These are phyloP conservation scores for Phyllotreta cruciferae DNA, from an alignment of 2,888 invertebrate genomes.

Conservation along the genomic window DNA sequence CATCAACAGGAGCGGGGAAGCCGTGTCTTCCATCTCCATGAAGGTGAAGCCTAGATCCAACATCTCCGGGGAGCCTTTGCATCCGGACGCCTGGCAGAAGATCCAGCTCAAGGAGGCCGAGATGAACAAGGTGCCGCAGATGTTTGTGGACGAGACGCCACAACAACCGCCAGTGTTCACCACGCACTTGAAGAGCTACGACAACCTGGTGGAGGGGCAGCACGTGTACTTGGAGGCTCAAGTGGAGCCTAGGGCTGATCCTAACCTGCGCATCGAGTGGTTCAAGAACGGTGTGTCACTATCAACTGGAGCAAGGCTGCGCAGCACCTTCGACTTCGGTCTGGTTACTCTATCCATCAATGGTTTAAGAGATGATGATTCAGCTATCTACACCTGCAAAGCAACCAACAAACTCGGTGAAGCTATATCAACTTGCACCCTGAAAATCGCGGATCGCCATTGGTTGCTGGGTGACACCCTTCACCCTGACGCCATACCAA, in stretches of 20 bases:
- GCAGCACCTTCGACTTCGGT: slow-evolving; percentile 96
- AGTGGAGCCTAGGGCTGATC: slow-evolving; percentile 89
- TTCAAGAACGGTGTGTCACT: slow-evolving; percentile 89
- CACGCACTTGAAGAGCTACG: slow-evolving; percentile 85
- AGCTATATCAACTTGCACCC: slow-evolving; percentile 89
- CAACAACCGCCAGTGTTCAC: slow-evolving; percentile 96
- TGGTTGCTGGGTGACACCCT: slow-evolving; percentile 87
- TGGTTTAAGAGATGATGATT: slow-evolving; percentile 86
- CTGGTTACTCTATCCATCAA: slow-evolving; percentile 91
- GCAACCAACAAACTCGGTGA: slow-evolving; percentile 93
- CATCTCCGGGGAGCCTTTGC: slow-evolving; percentile 82
- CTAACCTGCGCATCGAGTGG: slow-evolving; percentile 88
- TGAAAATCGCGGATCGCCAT: slow-evolving; percentile 88
- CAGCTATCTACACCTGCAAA: slow-evolving; percentile 94
- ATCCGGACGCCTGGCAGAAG: slow-evolving; percentile 92
- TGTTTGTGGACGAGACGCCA: slow-evolving; percentile 84
- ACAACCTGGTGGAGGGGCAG: slow-evolving; percentile 85
- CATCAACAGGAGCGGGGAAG: slow-evolving; percentile 92
- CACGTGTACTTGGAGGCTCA: slow-evolving; percentile 88
- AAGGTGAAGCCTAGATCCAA: slow-evolving; percentile 85
- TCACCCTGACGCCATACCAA: slow-evolving; percentile 87
- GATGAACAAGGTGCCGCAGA: slow-evolving; percentile 87
- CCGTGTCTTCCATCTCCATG: slow-evolving; percentile 88
- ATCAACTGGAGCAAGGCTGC: slow-evolving; percentile 86
- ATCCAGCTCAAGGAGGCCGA: slow-evolving; percentile 91